Base-by-base conservation (phyloP, 2,113 vertebrate genomes). In the Casuarius casuarius region DNA sequence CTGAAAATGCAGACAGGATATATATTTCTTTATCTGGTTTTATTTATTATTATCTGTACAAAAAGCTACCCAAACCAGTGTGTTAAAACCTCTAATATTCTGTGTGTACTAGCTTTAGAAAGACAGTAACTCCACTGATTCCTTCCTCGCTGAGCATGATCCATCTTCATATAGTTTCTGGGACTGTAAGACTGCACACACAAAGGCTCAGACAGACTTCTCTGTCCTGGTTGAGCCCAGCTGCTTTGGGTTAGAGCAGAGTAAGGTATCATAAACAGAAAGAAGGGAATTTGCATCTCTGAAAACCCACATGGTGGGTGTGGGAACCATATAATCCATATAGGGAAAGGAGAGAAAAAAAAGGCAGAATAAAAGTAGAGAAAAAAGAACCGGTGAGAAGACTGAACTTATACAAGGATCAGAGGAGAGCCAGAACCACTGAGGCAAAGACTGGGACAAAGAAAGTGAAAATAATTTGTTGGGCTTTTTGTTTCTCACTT, bases 401-500 rank as follows among this genome's bases (percentile, higher is more conserved):
- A 68, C 4, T 62, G 38, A 54, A 25, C 40, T 59, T 70, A 10
- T 29, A 56, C 7, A 63, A 65, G 26, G 20, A 56, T 2, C 8
- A 10, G 33, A 3, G 10, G 3, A 44, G 42, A 66, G 35, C 59
- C 59, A 56, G 29, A 66, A 72, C 3, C 10, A 42, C 33, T 61
- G 68, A 54, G 19, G 15, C 10, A 62, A 75, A 86, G 19, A 33
- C 35, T 51, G 10, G 4, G 4, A 21, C 35, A 79, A 85, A 51
- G 35, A 66, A 35, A 54, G 10, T 20, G 19, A 72, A 40, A 73
- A 58, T 19, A 5, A 58, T 65, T 22, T 59, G 5, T 58, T 44
- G 12, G 15, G 33, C 1, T 40, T n/a, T 54, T 33, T 5, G 5
- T 0, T 0, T 83, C 38, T 46, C 40, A 5, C 28, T 77, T 83